phyloP scores from a whole-genome alignment of 2,113 vertebrate species.

The Prionailurus bengalensis region DNA sequence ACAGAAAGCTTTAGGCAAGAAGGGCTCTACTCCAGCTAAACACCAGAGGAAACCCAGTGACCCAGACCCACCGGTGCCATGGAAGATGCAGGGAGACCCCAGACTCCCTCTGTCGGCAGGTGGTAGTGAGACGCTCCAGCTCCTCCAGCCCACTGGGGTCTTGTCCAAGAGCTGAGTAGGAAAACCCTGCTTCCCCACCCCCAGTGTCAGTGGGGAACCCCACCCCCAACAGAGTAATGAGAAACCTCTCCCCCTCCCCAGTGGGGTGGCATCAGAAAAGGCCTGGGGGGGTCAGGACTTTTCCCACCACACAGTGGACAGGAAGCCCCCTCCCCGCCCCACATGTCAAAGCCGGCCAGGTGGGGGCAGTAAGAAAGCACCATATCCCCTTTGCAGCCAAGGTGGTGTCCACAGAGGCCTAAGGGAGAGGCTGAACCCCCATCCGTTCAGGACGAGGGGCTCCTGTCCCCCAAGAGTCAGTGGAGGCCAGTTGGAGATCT shows the following conservation, averaged over 20 bases:
- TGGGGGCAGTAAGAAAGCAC: too few relatives aligned
- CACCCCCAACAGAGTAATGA: too few relatives aligned
- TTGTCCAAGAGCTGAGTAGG: neutral
- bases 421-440: accelerated
- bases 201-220: neutral
- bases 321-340: accelerated
- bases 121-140: accelerated
- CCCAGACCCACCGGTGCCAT: accelerated
- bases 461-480: too few relatives aligned
- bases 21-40: neutral
- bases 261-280: neutral
- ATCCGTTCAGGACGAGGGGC: accelerated
- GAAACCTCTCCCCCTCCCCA: neutral
- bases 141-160: too few relatives aligned
- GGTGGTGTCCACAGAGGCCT: too few relatives aligned
- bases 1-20: accelerated
- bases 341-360: accelerated
- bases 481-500: neutral
- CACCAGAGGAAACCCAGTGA: accelerated
- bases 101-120: accelerated
- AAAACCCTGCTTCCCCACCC: too few relatives aligned
- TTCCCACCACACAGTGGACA: neutral
- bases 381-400: too few relatives aligned
- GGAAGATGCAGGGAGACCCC: accelerated
- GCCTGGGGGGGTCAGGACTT: accelerated